Evolutionary conservation across 2,113 vertebrate genomes (phyloP).

Genomic region (Platycercus adscitus): DNA sequence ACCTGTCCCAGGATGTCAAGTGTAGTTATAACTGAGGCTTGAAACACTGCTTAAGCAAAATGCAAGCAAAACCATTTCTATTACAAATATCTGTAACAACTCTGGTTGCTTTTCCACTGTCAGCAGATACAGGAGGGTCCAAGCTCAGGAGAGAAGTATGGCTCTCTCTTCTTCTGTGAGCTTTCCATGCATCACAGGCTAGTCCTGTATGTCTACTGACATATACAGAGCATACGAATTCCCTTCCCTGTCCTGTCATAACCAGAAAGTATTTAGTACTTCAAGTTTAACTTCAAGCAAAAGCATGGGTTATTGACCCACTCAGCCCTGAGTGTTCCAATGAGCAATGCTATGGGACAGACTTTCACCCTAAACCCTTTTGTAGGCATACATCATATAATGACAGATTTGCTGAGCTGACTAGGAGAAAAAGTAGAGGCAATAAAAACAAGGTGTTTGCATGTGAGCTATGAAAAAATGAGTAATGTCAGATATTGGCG

Average conservation of each 20-base stretch:
- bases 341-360: neutral
- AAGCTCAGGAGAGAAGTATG: neutral
- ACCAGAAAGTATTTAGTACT: neutral
- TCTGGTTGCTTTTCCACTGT: neutral
- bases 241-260: neutral
- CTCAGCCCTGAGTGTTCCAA: rapidly evolving
- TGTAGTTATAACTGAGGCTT: rapidly evolving
- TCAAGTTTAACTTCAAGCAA: neutral
- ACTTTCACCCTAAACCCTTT: neutral
- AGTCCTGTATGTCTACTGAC: neutral
- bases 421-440: neutral
- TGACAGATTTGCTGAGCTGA: neutral
- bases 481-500: rapidly evolving
- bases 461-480: neutral
- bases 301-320: rapidly evolving
- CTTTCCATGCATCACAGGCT: neutral
- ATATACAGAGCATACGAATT: neutral
- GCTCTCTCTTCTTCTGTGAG: neutral
- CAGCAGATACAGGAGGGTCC: neutral
- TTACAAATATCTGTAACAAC: neutral
- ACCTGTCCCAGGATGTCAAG: neutral
- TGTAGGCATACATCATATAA: neutral
- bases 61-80: neutral
- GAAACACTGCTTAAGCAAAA: neutral
- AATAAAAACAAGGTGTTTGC: rapidly evolving